A percentile compares a stretch with the other conserved stretches of the same genome.
Conservation (phyloP, 2,113 vertebrate species). For the Girardinichthys multiradiatus region DNA sequence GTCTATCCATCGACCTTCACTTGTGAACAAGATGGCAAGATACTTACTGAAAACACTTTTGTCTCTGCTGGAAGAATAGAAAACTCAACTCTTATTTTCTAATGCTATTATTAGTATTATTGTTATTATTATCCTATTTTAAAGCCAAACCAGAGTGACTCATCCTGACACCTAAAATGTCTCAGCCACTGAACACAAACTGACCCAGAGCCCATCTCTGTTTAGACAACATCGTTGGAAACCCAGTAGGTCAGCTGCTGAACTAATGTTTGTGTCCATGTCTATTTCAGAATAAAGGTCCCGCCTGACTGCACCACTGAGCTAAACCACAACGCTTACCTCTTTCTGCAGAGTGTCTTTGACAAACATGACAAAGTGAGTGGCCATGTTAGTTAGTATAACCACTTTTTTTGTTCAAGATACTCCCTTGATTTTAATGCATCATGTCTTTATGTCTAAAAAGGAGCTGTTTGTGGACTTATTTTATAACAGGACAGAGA, state of each 20-base stretch:
- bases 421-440: background rate
- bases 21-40: no score
- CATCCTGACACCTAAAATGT: no score
- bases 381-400: background rate
- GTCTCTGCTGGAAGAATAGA: no score
- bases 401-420: background rate
- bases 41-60: no score
- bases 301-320: slow-evolving; percentile 96
- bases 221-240: background rate
- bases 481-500: slow-evolving; percentile 89
- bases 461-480: slow-evolving; percentile 20
- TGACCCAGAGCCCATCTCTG: background rate
- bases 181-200: background rate
- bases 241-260: background rate
- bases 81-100: no score
- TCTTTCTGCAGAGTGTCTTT: slow-evolving; percentile 98
- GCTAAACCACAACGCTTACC: slow-evolving; percentile 97
- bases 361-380: slow-evolving; percentile 99
- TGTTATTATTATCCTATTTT: no score
- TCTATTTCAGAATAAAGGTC: slow-evolving; percentile 87
- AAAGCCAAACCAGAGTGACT: no score
- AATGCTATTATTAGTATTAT: no score
- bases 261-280: slow-evolving; percentile 2
- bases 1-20: no score
- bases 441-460: background rate